Conservation (phyloP, 1,140 invertebrate species). For the Oryzaephilus surinamensis region DNA sequence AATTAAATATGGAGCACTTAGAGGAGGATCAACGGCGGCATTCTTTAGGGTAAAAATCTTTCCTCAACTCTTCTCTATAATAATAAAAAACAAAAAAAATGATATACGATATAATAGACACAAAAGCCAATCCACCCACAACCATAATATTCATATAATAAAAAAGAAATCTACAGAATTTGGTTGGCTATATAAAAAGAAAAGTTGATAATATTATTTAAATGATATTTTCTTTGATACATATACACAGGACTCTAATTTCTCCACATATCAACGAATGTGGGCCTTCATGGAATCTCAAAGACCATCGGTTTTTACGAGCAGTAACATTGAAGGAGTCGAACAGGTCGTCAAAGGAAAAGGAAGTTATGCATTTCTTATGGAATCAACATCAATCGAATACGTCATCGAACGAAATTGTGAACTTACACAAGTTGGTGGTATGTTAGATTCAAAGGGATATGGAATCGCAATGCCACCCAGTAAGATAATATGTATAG, state of each 20-base stretch:
- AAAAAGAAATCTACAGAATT: too few relatives aligned
- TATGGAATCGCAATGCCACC: slow-evolving; percentile 89
- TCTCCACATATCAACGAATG: slow-evolving; percentile 85
- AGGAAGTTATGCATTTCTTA: slow-evolving; percentile 82
- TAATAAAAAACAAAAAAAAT: too few relatives aligned
- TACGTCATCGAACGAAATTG: slow-evolving; percentile 86
- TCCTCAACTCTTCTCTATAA: too few relatives aligned
- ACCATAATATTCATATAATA: too few relatives aligned
- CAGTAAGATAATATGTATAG: too few relatives aligned
- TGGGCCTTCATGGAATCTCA: slow-evolving; percentile 88
- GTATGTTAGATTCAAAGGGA: slow-evolving; percentile 83
- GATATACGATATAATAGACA: too few relatives aligned
- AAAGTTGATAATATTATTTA: too few relatives aligned
- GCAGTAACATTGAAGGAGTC: slow-evolving; percentile 75
- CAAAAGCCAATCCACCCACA: too few relatives aligned
- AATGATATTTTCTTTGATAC: too few relatives aligned
- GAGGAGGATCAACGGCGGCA: slow-evolving; percentile 81
- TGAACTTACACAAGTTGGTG: slow-evolving; percentile 80
- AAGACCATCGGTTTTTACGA: slow-evolving; percentile 72
- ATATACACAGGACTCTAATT: slow-evolving; percentile 71
- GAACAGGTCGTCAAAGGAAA: slow-evolving; percentile 73
- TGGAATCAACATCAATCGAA: slow-evolving; percentile 89
- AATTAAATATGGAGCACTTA: slow-evolving; percentile 92
- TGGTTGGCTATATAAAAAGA: too few relatives aligned
- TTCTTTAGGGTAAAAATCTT: slow-evolving; percentile 72